Base-by-base conservation (phyloP, 2,113 vertebrate species). In the Erythrolamprus reginae region DNA sequence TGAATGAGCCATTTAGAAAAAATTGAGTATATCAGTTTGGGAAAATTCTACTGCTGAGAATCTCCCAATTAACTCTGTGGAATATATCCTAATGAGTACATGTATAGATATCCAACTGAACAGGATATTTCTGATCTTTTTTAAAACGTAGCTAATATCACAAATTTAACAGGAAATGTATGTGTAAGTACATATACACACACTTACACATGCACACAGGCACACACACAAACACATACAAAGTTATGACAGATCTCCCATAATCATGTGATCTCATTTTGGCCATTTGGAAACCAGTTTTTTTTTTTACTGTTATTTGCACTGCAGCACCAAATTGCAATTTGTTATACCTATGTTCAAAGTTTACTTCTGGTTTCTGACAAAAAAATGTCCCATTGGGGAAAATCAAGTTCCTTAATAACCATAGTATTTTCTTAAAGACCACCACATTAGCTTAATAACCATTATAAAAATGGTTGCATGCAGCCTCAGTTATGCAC, bases 81-180 rank as follows among this genome's bases (percentile, higher is more conserved):
- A 85, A 9, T 17, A 19, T 13, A 19, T 19, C 7, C 38, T 48
- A 19, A 90, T 10, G 87, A 17, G 82, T 92, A 61, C 17, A 84
- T 17, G 0, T 12, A 0, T 28, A 3, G 1, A 87, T 7, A 28
- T 47, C 8, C 17, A 82, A 24, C 26, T 91, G 56, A 84, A 1
- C 2, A 13, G 84, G 51, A 0, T 10, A 88, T 86, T 45, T 23
- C 3, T 58, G 89, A 89, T 38, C 38, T 51, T 48, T 28, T 26
- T 83, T 0, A 2, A 3, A 3, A 58, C 77, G 0, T 33, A 90
- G 84, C 82, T 89, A 5, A 82, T 26, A 91, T 26, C 86, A 70
- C 0, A 0, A 5, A 0, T 0, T 0, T 33, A 88, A 24, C 0
- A 26, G 38, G 1, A 51, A 45, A 24, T 3, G 3, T 38, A 5